Conservation (phyloP, 2,888 invertebrate species). For the Disparrhopalites patrizii region DNA sequence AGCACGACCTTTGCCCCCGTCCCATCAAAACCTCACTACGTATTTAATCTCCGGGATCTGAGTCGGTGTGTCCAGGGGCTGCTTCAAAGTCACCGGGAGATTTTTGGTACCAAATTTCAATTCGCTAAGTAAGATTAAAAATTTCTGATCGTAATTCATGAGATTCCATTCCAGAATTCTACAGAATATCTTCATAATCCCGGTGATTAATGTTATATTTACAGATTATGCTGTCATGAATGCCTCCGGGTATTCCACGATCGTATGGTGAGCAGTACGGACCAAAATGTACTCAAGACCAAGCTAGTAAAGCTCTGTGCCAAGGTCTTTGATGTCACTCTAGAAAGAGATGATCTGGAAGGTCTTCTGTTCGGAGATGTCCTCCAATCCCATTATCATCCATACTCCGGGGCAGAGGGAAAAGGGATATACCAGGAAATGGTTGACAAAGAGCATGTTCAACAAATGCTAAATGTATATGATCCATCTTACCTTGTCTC, state of each 20-base stretch:
- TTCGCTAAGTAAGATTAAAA: slow-evolving; percentile 20
- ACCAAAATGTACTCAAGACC: slow-evolving; percentile 73
- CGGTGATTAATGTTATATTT: too few species aligned
- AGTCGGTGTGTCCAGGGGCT: slow-evolving; percentile 90
- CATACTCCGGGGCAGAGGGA: too few species aligned
- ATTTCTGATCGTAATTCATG: too few species aligned
- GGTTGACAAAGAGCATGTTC: slow-evolving; percentile 66
- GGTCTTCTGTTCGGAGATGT: slow-evolving; percentile 79
- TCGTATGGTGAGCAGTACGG: slow-evolving; percentile 74
- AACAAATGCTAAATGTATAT: slow-evolving; percentile 64
- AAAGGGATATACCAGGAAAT: slow-evolving; percentile 80
- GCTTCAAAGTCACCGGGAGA: slow-evolving; percentile 65
- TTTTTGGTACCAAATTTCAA: slow-evolving; percentile 26
- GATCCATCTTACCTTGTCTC: slow-evolving; percentile 57
- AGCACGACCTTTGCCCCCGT: slow-evolving; percentile 78
- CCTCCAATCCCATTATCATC: slow-evolving; percentile 67
- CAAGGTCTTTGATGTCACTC: slow-evolving; percentile 61
- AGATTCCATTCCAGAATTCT: not conserved
- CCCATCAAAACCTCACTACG: slow-evolving; percentile 86
- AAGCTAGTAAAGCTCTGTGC: slow-evolving; percentile 67
- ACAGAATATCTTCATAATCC: not conserved
- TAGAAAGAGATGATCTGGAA: slow-evolving; percentile 58
- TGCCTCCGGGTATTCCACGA: slow-evolving; percentile 88
- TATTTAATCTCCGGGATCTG: slow-evolving; percentile 85
- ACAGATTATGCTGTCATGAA: slow-evolving; percentile 84